A percentile compares a stretch with the other conserved stretches of the same genome.
These are phyloP conservation scores for Synergus itoensis DNA, from an alignment of 2,888 invertebrate genomes.

Conservation along the genomic window DNA sequence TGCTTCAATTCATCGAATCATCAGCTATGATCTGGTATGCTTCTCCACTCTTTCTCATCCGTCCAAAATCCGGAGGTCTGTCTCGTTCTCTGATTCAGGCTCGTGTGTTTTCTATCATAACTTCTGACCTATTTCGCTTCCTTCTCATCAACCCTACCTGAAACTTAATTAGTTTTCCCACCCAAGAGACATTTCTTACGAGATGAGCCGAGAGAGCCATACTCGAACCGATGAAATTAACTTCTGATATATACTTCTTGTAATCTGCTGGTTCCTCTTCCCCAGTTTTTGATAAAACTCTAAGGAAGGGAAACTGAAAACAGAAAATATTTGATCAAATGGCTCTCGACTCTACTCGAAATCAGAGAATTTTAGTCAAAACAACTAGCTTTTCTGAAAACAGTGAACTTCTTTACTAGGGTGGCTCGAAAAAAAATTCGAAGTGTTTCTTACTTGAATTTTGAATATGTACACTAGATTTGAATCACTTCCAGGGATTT, in stretches of 20 bases:
- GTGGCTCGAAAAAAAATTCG: too few relatives aligned
- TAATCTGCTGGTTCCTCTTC: constrained; percentile 32
- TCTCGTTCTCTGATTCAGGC: constrained; percentile 37
- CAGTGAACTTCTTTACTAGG: not conserved
- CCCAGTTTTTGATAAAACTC: not conserved
- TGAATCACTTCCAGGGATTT: too few relatives aligned
- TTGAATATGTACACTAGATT: too few relatives aligned
- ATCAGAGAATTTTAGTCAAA: not conserved
- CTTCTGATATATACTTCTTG: constrained; percentile 22
- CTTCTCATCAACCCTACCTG: constrained; percentile 10
- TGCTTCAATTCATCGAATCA: constrained; percentile 15
- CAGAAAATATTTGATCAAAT: not conserved
- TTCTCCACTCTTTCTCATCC: not conserved
- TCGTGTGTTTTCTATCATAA: constrained; percentile 44
- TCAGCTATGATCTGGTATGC: not conserved
- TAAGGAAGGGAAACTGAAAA: not conserved
- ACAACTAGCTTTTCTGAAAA: not conserved
- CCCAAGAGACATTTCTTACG: constrained; percentile 21
- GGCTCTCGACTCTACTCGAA: not conserved
- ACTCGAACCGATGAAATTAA: constrained; percentile 1
- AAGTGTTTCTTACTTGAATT: too few relatives aligned
- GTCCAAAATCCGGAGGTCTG: constrained; percentile 72
- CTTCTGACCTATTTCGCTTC: constrained; percentile 40
- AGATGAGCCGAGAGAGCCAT: constrained; percentile 31
- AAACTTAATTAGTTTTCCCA: constrained; percentile 39